Evolutionary conservation across 2,888 invertebrate genomes (phyloP).

Genomic region (Platerodrilus igneus): DNA sequence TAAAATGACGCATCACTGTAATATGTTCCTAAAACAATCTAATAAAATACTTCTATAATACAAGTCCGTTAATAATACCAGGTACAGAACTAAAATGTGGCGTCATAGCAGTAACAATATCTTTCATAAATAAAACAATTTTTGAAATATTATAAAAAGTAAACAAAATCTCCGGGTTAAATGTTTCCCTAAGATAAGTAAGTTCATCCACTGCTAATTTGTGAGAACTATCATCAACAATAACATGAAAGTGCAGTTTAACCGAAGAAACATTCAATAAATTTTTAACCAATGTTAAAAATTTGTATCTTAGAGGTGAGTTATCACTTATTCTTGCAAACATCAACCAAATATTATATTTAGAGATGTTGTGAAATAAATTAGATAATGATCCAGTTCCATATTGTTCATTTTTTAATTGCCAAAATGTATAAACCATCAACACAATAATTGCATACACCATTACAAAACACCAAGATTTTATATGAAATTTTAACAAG

Average conservation of each 20-base stretch:
- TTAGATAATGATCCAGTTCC: no score
- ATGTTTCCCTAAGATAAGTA: constrained; percentile 30
- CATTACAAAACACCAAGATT: no score
- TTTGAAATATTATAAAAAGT: constrained; percentile 60
- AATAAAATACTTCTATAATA: constrained; percentile 6
- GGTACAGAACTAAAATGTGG: constrained; percentile 67
- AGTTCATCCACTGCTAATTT: constrained; percentile 50
- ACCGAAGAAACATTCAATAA: constrained; percentile 50
- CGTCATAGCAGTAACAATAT: constrained; percentile 63
- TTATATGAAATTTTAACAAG: no score
- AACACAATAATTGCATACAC: no score
- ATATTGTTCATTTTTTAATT: no score
- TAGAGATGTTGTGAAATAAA: no score
- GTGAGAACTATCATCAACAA: constrained; percentile 58
- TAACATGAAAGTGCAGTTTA: constrained; percentile 56
- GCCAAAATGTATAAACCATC: no score
- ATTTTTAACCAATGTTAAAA: constrained; percentile 51
- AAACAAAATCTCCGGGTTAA: constrained; percentile 46
- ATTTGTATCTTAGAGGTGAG: constrained; percentile 52
- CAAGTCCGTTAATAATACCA: constrained; percentile 47
- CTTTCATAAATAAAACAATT: constrained; percentile 55
- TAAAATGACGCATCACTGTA: constrained; percentile 77
- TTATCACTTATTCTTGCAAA: constrained; percentile 54
- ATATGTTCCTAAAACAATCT: constrained; percentile 57
- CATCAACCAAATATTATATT: constrained; percentile 55